phyloP scores from a whole-genome alignment of 2,113 vertebrate species.

The Ammospiza nelsoni region DNA sequence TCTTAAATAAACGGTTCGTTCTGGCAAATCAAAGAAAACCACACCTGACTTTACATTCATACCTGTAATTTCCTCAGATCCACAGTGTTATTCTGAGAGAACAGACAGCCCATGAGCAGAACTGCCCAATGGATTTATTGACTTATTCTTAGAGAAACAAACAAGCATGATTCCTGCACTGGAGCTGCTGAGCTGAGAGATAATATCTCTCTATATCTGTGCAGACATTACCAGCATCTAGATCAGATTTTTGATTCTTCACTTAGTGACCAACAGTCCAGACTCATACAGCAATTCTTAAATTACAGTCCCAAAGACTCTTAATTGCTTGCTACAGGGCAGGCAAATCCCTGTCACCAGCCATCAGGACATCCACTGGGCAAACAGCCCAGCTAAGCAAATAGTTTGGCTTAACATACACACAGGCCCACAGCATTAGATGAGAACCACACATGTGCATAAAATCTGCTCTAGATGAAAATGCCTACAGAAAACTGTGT shows the following conservation, averaged over 20 bases:
- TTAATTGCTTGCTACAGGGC: not conserved
- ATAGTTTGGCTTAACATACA: not conserved
- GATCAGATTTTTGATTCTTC: not conserved
- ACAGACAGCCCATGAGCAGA: not conserved
- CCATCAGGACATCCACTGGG: slow-evolving; percentile 34
- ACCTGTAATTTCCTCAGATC: not conserved
- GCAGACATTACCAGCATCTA: not conserved
- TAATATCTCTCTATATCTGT: not conserved
- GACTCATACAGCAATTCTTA: not conserved
- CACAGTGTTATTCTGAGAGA: not conserved
- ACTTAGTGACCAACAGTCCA: not conserved
- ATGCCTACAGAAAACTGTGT: slow-evolving; percentile 3
- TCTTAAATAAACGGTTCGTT: slow-evolving; percentile 3
- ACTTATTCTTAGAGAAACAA: not conserved
- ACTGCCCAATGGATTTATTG: not conserved
- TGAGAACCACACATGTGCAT: slow-evolving; percentile 42
- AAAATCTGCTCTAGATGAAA: slow-evolving; percentile 18
- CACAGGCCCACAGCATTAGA: not conserved
- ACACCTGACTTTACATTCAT: not conserved
- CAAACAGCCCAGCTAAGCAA: slow-evolving; percentile 51
- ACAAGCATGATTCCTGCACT: not conserved
- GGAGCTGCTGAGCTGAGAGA: not conserved
- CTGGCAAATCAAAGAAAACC: slow-evolving; percentile 16
- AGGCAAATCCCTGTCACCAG: slow-evolving; percentile 33
- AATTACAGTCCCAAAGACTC: not conserved